These are phyloP conservation scores for Struthidea cinerea DNA, from an alignment of 2,113 vertebrate genomes.

Conservation along the genomic window DNA sequence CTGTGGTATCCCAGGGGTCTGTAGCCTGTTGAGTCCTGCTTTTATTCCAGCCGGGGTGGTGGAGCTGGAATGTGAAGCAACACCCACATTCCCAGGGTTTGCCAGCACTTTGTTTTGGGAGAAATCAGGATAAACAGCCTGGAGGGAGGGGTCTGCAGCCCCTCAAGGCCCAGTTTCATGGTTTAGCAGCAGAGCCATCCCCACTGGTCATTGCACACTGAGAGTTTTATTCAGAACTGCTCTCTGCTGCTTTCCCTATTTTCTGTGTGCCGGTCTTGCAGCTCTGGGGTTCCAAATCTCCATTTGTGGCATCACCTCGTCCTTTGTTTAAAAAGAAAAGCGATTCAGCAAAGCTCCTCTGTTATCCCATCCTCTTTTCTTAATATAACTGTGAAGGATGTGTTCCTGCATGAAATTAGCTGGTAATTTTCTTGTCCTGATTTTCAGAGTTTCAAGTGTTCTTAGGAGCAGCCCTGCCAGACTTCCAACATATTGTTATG, in stretches of 20 bases:
- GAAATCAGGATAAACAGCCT: background rate
- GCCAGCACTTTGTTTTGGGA: background rate
- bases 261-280: background rate
- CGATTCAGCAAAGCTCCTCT: background rate
- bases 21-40: background rate
- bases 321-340: background rate
- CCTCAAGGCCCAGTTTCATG: background rate
- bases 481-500: constrained; percentile 26
- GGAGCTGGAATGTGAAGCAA: background rate
- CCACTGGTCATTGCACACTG: background rate
- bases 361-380: background rate
- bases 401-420: constrained; percentile 13
- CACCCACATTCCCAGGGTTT: background rate
- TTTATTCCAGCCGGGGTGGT: background rate
- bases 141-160: background rate
- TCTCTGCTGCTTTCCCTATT: background rate
- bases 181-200: background rate
- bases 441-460: background rate
- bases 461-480: background rate
- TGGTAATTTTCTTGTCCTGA: constrained; percentile 2
- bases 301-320: background rate
- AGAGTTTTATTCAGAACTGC: background rate
- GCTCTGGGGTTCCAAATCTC: background rate
- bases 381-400: background rate
- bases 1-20: background rate